phyloP scores from a whole-genome alignment of 2,888 invertebrate genomes.

The Choristoneura rosaceana region DNA sequence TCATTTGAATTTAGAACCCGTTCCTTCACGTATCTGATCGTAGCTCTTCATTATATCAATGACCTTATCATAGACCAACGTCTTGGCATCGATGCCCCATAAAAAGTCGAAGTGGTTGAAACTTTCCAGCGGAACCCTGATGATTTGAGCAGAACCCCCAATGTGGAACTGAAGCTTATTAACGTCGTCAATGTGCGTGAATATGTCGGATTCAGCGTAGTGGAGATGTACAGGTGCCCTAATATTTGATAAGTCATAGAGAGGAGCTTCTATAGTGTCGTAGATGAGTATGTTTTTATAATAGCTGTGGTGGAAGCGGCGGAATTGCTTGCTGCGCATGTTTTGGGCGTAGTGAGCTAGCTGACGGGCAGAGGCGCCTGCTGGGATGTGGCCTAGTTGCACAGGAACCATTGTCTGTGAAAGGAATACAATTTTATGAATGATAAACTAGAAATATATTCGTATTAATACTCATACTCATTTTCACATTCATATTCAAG shows the following conservation, averaged over 20 bases:
- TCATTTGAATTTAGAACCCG: neutral
- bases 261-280: slow-evolving; percentile 74
- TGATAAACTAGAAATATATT: slow-evolving; percentile 20
- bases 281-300: slow-evolving; percentile 76
- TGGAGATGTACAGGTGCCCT: slow-evolving; percentile 84
- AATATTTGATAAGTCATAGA: slow-evolving; percentile 79
- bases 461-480: too few relatives aligned
- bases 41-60: slow-evolving; percentile 64
- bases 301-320: slow-evolving; percentile 79
- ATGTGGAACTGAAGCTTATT: slow-evolving; percentile 68
- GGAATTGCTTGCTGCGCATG: slow-evolving; percentile 53
- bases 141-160: slow-evolving; percentile 75
- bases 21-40: neutral
- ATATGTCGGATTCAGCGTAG: slow-evolving; percentile 85
- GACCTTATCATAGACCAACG: slow-evolving; percentile 81
- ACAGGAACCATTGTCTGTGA: slow-evolving; percentile 64
- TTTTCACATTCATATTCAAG: too few relatives aligned
- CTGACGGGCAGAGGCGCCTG: slow-evolving; percentile 42
- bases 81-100: slow-evolving; percentile 83
- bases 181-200: slow-evolving; percentile 78
- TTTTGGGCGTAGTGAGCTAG: slow-evolving; percentile 44
- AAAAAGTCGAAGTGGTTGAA: slow-evolving; percentile 88
- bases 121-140: slow-evolving; percentile 75
- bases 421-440: too few relatives aligned
- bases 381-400: slow-evolving; percentile 48